These are phyloP conservation scores for Baryphthengus martii DNA, from an alignment of 2,113 vertebrate species.

Conservation along the genomic window DNA sequence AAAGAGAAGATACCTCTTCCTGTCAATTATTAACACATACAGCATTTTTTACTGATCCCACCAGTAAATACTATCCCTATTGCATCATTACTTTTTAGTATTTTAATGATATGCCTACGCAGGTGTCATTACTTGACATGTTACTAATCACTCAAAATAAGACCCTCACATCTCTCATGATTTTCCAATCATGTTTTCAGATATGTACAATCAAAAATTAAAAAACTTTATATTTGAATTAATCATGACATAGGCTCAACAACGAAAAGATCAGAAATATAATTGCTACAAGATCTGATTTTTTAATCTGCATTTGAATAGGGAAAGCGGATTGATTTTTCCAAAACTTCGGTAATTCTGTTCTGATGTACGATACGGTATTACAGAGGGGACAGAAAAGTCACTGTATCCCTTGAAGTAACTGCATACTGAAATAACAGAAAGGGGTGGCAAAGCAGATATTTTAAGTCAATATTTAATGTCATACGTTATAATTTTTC, in stretches of 20 bases:
- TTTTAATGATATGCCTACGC: not conserved
- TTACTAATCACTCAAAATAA: not conserved
- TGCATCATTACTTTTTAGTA: not conserved
- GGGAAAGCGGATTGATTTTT: slow-evolving; percentile 38
- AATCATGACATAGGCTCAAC: slow-evolving; percentile 38
- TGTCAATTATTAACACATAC: not conserved
- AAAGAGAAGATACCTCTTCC: not conserved
- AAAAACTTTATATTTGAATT: slow-evolving; percentile 58
- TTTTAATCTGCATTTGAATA: slow-evolving; percentile 53
- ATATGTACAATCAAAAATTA: slow-evolving; percentile 40
- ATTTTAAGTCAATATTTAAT: slow-evolving; percentile 28
- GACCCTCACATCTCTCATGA: not conserved
- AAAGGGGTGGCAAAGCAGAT: slow-evolving; percentile 18
- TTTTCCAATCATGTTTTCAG: slow-evolving; percentile 59
- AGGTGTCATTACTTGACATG: not conserved
- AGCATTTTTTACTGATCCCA: not conserved
- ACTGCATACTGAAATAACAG: slow-evolving; percentile 69
- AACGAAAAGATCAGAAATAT: slow-evolving; percentile 74
- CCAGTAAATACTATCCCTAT: not conserved
- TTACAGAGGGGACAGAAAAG: slow-evolving; percentile 71
- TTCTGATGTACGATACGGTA: slow-evolving; percentile 64
- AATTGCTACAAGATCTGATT: slow-evolving; percentile 74
- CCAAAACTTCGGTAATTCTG: slow-evolving; percentile 65
- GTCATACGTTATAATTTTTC: slow-evolving; percentile 9
- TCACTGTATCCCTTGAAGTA: slow-evolving; percentile 64